Evolutionary conservation across 2,888 invertebrate genomes (phyloP).

Genomic region (Heliconius erato): DNA sequence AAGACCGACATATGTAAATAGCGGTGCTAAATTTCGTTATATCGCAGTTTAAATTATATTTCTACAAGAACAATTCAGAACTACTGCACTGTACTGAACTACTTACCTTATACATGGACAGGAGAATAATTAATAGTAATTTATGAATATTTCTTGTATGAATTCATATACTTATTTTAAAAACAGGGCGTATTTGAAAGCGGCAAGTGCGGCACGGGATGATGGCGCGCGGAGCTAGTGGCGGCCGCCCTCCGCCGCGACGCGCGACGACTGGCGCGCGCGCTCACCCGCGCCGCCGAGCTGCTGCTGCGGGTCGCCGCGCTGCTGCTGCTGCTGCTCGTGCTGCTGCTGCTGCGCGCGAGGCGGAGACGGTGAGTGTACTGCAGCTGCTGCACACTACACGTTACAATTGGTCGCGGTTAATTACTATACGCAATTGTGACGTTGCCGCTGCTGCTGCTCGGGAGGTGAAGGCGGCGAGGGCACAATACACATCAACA

Average conservation of each 20-base stretch:
- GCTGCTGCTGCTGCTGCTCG: conserved; percentile 52
- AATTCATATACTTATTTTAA: background rate
- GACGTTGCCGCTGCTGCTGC: background rate
- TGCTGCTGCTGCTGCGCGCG: conserved; percentile 19
- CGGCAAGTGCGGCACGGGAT: conserved; percentile 94
- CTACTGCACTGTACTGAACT: no score
- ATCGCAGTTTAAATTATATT: no score
- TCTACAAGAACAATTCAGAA: no score
- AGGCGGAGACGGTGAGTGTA: background rate
- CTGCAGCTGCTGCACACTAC: background rate
- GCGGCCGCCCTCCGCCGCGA: conserved; percentile 58
- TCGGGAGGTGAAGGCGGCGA: background rate
- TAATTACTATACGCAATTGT: background rate
- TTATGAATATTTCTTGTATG: no score
- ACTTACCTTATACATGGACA: no score
- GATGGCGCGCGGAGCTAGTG: conserved; percentile 77
- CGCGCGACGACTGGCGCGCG: conserved; percentile 58
- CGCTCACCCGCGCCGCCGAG: conserved; percentile 52
- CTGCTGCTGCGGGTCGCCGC: conserved; percentile 59
- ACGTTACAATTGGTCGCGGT: background rate
- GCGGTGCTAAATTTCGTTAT: no score
- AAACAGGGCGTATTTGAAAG: conserved; percentile 92
- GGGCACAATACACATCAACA: background rate
- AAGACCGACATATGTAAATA: no score
- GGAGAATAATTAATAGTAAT: no score